Percentiles rank a stretch among this genome's conserved stretches.
phyloP scores from a whole-genome alignment of 2,797 vertebrate species.

The Hozukius guyotensis region DNA sequence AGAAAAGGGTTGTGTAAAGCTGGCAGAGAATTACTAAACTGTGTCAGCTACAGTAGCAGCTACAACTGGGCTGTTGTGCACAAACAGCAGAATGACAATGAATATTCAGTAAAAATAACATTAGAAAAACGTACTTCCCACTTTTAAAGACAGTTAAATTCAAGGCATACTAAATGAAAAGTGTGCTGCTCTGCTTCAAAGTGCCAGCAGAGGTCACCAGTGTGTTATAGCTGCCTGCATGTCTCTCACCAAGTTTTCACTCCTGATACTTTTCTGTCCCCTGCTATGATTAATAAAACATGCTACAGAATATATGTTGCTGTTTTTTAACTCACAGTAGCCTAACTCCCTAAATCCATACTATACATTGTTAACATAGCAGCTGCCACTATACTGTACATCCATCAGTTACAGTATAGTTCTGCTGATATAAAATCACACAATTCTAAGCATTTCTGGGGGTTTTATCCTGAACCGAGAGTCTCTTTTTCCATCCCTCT shows the following conservation, averaged over 20 bases:
- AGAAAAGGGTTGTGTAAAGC: neutral
- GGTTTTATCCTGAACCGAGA: neutral
- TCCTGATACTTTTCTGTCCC: neutral
- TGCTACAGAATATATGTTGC: neutral
- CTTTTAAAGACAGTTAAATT: neutral
- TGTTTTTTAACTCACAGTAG: neutral
- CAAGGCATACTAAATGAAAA: neutral
- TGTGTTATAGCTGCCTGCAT: constrained; percentile 27
- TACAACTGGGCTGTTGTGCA: neutral
- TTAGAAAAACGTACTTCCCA: neutral
- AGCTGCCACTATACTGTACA: neutral
- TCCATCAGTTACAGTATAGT: neutral
- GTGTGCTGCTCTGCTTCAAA: neutral
- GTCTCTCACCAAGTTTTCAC: neutral
- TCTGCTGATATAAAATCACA: neutral
- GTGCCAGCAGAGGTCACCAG: constrained; percentile 65
- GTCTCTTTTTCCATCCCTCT: neutral
- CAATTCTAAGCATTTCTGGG: neutral
- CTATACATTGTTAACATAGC: neutral
- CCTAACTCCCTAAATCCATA: neutral
- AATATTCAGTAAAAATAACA: neutral
- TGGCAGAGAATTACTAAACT: neutral
- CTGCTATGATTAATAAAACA: neutral
- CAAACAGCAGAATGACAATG: neutral
- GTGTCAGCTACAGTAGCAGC: neutral